Evolutionary conservation across 1,140 invertebrate genomes (phyloP), one percentile per base, ranked within the genome.

Genomic region (Drosophila erecta): DNA sequence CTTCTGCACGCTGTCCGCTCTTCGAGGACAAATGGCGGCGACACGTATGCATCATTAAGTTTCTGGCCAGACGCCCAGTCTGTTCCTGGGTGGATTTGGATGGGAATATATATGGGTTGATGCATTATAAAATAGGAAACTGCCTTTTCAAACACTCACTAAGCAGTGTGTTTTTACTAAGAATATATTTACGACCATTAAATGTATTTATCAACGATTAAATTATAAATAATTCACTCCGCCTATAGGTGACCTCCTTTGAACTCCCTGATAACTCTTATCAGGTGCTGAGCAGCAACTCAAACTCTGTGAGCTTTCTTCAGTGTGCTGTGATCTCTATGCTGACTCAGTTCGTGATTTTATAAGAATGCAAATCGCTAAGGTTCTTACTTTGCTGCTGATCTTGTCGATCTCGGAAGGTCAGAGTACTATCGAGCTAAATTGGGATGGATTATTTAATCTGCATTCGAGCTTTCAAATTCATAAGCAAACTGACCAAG

Each of bases 41-140:
- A 87, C 83, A 83, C 71, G 76, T 83, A 79, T 87, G 83, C 76
- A 76, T 89, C 83, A 83, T 87, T 87, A 84, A 66, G 50, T 81
- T 57, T 15, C 46, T 87, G 83, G 83, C 67, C 30, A 17, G 30
- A n/a, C 6, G 83, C 83, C 83, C 87, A 70, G 37, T 40, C 43
- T 69, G 14, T 14, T 20, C 35, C 12, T 44, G 8, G 22, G 1
- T 17, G 44, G 37, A 41, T 65, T 66, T 64, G 51, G 35, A n/a
- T 37, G 61, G n/a, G n/a, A n/a, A n/a, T n/a, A n/a, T n/a, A n/a
- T n/a, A n/a, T n/a, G n/a, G n/a, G n/a, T n/a, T n/a, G n/a, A n/a
- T 7, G 27, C 11, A 27, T 11, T 35, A 33, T 12, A 3, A 6
- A 57, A 24, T 3, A 14, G 11, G 2, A 4, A 61, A 55, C n/a